Percentiles rank a stretch among this genome's conserved stretches.
Conservation (phyloP, 2,797 vertebrate genomes). For the Pelodytes ibericus region DNA sequence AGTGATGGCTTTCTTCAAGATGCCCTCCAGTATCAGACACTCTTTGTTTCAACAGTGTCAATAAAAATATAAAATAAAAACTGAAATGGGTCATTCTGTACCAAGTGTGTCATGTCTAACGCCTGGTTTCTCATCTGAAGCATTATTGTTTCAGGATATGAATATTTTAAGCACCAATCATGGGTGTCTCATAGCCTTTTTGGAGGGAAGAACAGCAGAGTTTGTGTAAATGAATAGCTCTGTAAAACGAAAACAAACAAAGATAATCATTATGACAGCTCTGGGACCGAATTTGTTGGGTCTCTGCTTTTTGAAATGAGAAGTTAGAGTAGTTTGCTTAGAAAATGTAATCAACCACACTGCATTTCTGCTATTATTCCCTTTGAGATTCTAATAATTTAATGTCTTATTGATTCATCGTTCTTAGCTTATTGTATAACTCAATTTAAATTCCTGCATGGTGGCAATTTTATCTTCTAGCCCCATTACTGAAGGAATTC, state of each 20-base stretch:
- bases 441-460: constrained; percentile 45
- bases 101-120: constrained; percentile 17
- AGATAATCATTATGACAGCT: constrained; percentile 42
- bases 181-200: constrained; percentile 35
- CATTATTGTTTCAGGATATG: constrained; percentile 42
- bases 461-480: constrained; percentile 57
- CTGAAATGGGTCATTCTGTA: neutral
- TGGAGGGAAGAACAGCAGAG: constrained; percentile 12
- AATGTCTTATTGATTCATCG: constrained; percentile 57
- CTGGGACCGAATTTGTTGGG: constrained; percentile 40
- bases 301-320: constrained; percentile 45
- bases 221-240: constrained; percentile 46
- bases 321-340: constrained; percentile 40
- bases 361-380: constrained; percentile 45
- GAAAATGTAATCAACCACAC: constrained; percentile 44
- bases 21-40: constrained; percentile 13
- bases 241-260: constrained; percentile 55
- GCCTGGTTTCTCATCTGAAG: constrained; percentile 27
- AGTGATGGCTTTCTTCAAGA: constrained; percentile 43
- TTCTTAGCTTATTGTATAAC: constrained; percentile 46
- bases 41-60: too few species aligned
- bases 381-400: constrained; percentile 34
- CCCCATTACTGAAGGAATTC: constrained; percentile 53
- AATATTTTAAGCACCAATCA: constrained; percentile 28
- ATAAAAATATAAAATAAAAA: neutral